Evolutionary conservation across 2,797 vertebrate species (phyloP).

Genomic region (Phyllotis vaccarum): DNA sequence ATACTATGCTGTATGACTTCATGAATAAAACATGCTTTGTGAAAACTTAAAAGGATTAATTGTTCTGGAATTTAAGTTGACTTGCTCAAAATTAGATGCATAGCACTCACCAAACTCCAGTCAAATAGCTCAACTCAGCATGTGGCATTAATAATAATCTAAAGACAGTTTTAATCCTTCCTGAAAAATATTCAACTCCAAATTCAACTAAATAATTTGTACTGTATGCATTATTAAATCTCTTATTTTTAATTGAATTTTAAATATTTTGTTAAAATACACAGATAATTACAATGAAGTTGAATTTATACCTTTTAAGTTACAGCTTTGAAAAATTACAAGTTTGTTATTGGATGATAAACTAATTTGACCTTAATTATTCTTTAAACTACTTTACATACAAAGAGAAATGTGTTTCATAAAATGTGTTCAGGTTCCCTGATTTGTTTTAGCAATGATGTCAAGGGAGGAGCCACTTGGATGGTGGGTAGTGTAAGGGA

Average conservation of each 20-base stretch:
- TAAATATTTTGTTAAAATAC: conserved; percentile 5
- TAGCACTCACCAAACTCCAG: conserved; percentile 26
- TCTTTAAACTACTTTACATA: neutral
- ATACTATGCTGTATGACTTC: neutral
- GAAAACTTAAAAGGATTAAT: conserved; percentile 49
- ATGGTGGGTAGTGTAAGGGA: too few species aligned
- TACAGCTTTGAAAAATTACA: neutral
- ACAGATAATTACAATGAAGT: neutral
- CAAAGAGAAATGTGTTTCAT: neutral
- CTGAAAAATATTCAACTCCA: neutral
- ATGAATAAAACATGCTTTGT: conserved; percentile 60
- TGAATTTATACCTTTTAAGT: neutral
- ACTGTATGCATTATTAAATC: conserved; percentile 1
- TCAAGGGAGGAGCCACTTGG: neutral
- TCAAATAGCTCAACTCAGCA: conserved; percentile 30
- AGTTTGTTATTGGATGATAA: neutral
- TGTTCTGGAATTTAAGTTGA: conserved; percentile 38
- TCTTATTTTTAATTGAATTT: conserved; percentile 26
- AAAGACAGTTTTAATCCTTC: neutral
- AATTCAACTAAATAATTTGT: neutral
- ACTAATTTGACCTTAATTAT: neutral
- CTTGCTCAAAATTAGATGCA: conserved; percentile 60
- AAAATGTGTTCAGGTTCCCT: neutral
- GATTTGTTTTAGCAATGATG: neutral
- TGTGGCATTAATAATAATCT: conserved; percentile 35